Evolutionary conservation across 2,888 invertebrate genomes (phyloP).

Genomic region (Altica lythri): DNA sequence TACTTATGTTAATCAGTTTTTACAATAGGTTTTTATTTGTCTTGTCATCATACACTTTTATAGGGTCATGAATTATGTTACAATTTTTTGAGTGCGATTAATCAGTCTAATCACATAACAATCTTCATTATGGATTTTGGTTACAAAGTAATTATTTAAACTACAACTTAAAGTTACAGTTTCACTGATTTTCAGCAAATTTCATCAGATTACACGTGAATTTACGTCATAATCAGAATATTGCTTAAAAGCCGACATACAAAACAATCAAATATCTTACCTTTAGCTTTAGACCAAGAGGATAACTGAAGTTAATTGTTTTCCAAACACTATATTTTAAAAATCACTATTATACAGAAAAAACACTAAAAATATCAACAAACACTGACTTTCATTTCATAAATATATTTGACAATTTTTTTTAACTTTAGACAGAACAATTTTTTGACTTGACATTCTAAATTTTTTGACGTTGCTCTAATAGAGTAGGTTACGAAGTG

Average conservation of each 20-base stretch:
- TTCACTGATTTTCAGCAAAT: no score
- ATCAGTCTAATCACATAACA: no score
- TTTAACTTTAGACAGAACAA: conserved; percentile 10
- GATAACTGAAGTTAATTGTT: conserved; percentile 5
- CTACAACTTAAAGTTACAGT: no score
- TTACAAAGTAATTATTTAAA: no score
- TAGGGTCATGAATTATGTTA: not conserved
- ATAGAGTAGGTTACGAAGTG: conserved; percentile 9
- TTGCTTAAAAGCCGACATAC: conserved; percentile 8
- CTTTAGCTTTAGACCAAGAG: not conserved
- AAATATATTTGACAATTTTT: conserved; percentile 15
- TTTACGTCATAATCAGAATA: not conserved
- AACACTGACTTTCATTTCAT: conserved; percentile 2
- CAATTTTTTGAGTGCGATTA: no score
- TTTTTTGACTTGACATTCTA: conserved; percentile 19
- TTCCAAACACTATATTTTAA: not conserved
- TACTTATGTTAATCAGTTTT: conserved; percentile 5
- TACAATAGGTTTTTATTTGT: conserved; percentile 1
- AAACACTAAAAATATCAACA: conserved; percentile 8
- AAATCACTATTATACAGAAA: not conserved
- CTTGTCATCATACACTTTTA: conserved; percentile 2
- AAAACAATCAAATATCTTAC: conserved; percentile 8
- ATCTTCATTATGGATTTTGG: no score
- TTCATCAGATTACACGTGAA: no score
- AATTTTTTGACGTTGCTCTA: conserved; percentile 16